Base-by-base conservation (phyloP, 1,140 invertebrate genomes). In the Cryptotermes secundus region DNA sequence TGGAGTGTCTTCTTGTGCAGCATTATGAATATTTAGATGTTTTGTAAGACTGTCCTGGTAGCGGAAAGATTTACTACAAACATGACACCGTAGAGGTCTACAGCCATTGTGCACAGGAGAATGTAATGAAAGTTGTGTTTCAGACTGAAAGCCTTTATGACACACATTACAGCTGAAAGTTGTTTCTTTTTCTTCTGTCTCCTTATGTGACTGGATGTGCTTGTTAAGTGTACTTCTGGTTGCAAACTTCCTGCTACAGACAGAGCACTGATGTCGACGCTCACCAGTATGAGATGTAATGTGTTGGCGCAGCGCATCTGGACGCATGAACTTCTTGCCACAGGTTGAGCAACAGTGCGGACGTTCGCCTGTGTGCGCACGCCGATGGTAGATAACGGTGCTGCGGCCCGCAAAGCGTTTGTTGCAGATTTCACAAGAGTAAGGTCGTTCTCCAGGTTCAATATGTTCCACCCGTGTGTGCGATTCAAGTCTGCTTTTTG, bases 351-450 rank as follows among this genome's bases (percentile, higher is more conserved):
- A 89, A 0, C 79, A 83, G 84, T 87, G 85, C 26, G 87, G 88
- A 79, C 86, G 85, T 79, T 88, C 86, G 22, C 85, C 85, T 45
- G 86, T 87, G 79, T 88, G 87, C 53, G 83, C 79, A 14, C 86
- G 85, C 45, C 85, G 85, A 83, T 88, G 87, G 49, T 85, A 84
- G 36, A 80, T 84, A 1, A 86, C 59, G 31, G 82, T 85, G 26
- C 82, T 86, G 22, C 86, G 81, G 31, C 83, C 79, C 34, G 93
- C 93, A 89, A 94, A 94, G 84, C 91, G 92, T 93, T 93, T 94
- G 1, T 91, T 92, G 87, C 93, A 94, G 22, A 92, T 92, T 83
- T 91, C 91, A 87, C 93, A 94, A 85, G 82, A 42, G 38, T 83
- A 86, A 16, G 84, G 36, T 42, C 82, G 81, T 9, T 88, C 88